Evolutionary conservation across 2,888 invertebrate genomes (phyloP).

Genomic region (Sesia apiformis): DNA sequence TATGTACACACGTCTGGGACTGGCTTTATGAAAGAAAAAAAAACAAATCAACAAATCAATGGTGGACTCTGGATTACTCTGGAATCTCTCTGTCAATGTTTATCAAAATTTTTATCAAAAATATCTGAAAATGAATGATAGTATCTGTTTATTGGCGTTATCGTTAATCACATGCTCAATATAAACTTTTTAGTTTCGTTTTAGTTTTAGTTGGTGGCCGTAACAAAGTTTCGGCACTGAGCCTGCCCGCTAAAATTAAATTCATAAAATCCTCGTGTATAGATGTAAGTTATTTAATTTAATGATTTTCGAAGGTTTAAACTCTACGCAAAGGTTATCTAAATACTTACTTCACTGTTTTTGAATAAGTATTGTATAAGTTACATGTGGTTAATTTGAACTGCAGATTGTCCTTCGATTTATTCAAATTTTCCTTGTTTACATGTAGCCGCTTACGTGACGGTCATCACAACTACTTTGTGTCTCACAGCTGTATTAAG

Average conservation of each 20-base stretch:
- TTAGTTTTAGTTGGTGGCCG: slow-evolving; percentile 19
- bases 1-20: too few relatives aligned
- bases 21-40: background rate
- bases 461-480: background rate
- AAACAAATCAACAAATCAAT: background rate
- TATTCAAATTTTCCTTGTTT: background rate
- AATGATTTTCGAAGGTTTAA: too few relatives aligned
- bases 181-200: slow-evolving; percentile 23
- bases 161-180: slow-evolving; percentile 21
- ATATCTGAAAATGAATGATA: slow-evolving; percentile 56
- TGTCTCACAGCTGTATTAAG: background rate
- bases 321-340: too few relatives aligned
- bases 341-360: too few relatives aligned
- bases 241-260: background rate
- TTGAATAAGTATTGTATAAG: too few relatives aligned
- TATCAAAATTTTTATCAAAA: slow-evolving; percentile 53
- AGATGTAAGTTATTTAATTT: too few relatives aligned
- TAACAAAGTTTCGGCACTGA: slow-evolving; percentile 6
- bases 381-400: too few relatives aligned
- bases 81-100: slow-evolving; percentile 21
- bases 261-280: background rate
- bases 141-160: slow-evolving; percentile 35
- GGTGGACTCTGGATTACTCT: slow-evolving; percentile 28
- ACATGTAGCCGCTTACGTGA: background rate
- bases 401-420: too few relatives aligned